Percentiles rank a stretch among this genome's conserved stretches.
phyloP scores from a whole-genome alignment of 2,113 vertebrate species.

The Hirundichthys speculiger region DNA sequence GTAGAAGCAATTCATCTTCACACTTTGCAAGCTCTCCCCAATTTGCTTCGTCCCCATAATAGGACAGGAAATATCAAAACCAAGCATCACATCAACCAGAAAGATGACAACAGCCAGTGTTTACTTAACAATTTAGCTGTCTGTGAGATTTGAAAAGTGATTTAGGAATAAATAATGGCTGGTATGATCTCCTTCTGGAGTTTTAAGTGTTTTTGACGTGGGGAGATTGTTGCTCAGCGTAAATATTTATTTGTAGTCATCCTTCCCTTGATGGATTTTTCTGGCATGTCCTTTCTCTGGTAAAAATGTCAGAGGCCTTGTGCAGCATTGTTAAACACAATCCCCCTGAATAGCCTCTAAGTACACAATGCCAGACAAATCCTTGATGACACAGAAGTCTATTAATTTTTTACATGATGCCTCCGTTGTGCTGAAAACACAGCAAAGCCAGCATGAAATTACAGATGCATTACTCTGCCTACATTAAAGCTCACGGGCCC shows the following conservation, averaged over 20 bases:
- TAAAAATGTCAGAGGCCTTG: slow-evolving; percentile 36
- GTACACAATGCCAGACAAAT: slow-evolving; percentile 36
- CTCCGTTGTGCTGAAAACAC: slow-evolving; percentile 58
- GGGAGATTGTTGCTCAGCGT: slow-evolving; percentile 36
- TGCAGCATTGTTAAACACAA: slow-evolving; percentile 53
- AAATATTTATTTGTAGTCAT: slow-evolving; percentile 64
- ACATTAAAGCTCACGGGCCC: slow-evolving; percentile 55
- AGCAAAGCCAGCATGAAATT: slow-evolving; percentile 59
- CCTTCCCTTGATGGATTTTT: slow-evolving; percentile 59
- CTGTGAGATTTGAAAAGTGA: slow-evolving; percentile 41
- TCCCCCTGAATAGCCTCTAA: slow-evolving; percentile 24
- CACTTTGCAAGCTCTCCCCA: background rate
- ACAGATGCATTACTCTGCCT: slow-evolving; percentile 50
- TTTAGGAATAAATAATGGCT: slow-evolving; percentile 56
- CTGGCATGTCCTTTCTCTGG: slow-evolving; percentile 44
- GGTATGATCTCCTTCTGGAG: slow-evolving; percentile 21
- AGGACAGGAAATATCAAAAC: slow-evolving; percentile 8
- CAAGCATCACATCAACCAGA: slow-evolving; percentile 5
- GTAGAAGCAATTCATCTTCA: slow-evolving; percentile 8
- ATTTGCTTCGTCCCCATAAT: slow-evolving; percentile 5
- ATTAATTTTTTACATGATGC: slow-evolving; percentile 45
- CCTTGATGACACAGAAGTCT: slow-evolving; percentile 44
- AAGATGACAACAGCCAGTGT: slow-evolving; percentile 16
- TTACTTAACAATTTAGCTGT: slow-evolving; percentile 40
- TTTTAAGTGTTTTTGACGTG: slow-evolving; percentile 50